Base-by-base conservation (phyloP, 1,140 invertebrate species). In the Lysiphlebus fabarum region DNA sequence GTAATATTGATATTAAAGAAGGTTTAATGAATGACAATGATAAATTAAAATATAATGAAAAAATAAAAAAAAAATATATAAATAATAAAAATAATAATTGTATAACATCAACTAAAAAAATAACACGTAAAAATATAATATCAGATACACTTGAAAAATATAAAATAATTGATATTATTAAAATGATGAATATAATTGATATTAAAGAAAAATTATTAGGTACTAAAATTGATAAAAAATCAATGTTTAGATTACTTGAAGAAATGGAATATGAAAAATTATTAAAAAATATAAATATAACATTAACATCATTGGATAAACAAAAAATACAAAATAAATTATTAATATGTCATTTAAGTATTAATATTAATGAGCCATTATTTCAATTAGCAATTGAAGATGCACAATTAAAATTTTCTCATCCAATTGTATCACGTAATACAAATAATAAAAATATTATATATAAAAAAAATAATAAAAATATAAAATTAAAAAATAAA, bases 221-320 rank as follows among this genome's bases (percentile, higher is more conserved):
- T 79, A 80, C 49, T 70, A 82, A 76, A 62, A 83, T 89, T 17
- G 86, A 87, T 65, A 83, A 82, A 53, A 87, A 84, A 69, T 84
- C 86, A 4, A 67, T 89, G 6, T 59, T 81, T 4, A 75, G 85
- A 53, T 66, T 90, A 7, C 64, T 88, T 9, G 70, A 81, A 47
- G 82, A 80, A 65, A 72, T 89, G 37, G 72, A 77, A 0, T 73
- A 75, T 47, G 84, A 84, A 17, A 84, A 85, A 6, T 77, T 84
- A 41, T 72, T 89, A 2, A 86, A 85, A 70, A 78, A 81, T 38
- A 82, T 85, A 4, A 82, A 82, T 68, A 68, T 86, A n/a, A 77
- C 77, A 1, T 65, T 87, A 36, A 82, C 73, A 54, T 74, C 70
- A 26, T 26, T 26, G 17, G 17, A 26, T 26, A 74, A 78, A 12